phyloP scores from a whole-genome alignment of 2,888 invertebrate genomes.

The Pachliopta kotzebuea region DNA sequence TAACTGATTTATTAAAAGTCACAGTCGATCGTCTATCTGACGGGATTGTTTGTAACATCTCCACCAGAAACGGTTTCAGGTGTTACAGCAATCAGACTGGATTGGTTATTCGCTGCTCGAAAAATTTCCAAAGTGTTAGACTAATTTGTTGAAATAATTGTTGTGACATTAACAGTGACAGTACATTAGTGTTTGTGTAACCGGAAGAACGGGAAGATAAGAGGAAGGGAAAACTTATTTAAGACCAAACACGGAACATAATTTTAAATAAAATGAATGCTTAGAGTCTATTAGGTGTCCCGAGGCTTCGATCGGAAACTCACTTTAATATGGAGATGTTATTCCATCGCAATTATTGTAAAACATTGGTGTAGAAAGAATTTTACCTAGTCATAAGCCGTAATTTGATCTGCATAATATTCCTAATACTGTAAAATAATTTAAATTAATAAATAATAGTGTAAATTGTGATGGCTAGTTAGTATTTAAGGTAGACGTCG shows the following conservation, averaged over 20 bases:
- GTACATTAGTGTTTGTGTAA: conserved; percentile 58
- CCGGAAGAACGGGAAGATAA: conserved; percentile 35
- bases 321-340: conserved; percentile 22
- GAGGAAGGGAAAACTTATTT: conserved; percentile 31
- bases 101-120: conserved; percentile 80
- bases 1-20: conserved; percentile 83
- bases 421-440: conserved; percentile 60
- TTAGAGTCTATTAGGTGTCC: conserved; percentile 30
- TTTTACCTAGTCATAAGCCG: conserved; percentile 78
- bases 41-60: conserved; percentile 75
- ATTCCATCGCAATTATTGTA: conserved; percentile 29
- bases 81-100: conserved; percentile 74
- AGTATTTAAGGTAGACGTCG: conserved; percentile 42
- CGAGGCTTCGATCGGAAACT: conserved; percentile 24
- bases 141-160: conserved; percentile 69
- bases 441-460: conserved; percentile 53
- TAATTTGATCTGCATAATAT: conserved; percentile 65
- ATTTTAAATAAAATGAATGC: conserved; percentile 29
- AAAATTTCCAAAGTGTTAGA: conserved; percentile 69
- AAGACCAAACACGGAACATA: conserved; percentile 33
- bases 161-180: conserved; percentile 65
- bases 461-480: conserved; percentile 57
- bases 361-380: conserved; percentile 66
- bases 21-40: conserved; percentile 66
- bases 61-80: conserved; percentile 39